Conservation (phyloP, 2,797 vertebrate genomes). For the Prionace glauca region DNA sequence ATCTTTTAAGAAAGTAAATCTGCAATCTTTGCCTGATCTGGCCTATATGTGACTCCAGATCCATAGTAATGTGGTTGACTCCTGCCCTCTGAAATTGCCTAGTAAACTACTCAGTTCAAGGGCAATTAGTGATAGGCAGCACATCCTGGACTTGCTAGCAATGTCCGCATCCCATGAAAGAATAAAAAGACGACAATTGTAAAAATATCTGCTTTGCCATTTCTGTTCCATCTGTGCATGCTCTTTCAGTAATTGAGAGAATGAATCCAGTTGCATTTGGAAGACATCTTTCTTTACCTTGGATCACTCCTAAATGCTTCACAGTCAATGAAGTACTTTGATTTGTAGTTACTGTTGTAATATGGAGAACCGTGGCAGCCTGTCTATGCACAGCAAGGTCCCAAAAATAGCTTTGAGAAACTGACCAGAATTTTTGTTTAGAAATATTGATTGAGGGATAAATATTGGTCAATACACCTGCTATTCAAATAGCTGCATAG, state of each 20-base stretch:
- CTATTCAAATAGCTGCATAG: neutral
- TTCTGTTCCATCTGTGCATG: neutral
- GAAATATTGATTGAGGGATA: neutral
- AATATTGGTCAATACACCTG: neutral
- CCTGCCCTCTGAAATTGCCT: too few relatives aligned
- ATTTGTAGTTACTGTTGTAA: neutral
- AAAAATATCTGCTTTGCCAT: neutral
- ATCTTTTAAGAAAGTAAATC: too few relatives aligned
- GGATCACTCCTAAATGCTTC: neutral
- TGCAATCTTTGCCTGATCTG: too few relatives aligned
- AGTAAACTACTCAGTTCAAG: too few relatives aligned
- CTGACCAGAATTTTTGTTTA: neutral
- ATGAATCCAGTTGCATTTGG: neutral
- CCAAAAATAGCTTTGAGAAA: neutral
- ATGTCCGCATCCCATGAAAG: too few relatives aligned
- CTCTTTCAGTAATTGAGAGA: neutral
- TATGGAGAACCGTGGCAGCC: neutral
- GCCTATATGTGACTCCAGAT: too few relatives aligned
- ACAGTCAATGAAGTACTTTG: neutral
- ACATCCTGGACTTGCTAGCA: too few relatives aligned
- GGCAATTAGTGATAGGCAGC: too few relatives aligned
- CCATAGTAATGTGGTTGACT: too few relatives aligned
- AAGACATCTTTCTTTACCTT: neutral
- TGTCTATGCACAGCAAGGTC: neutral
- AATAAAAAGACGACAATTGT: neutral